phyloP scores from a whole-genome alignment of 1,140 invertebrate genomes.

The Drosophila triauraria region DNA sequence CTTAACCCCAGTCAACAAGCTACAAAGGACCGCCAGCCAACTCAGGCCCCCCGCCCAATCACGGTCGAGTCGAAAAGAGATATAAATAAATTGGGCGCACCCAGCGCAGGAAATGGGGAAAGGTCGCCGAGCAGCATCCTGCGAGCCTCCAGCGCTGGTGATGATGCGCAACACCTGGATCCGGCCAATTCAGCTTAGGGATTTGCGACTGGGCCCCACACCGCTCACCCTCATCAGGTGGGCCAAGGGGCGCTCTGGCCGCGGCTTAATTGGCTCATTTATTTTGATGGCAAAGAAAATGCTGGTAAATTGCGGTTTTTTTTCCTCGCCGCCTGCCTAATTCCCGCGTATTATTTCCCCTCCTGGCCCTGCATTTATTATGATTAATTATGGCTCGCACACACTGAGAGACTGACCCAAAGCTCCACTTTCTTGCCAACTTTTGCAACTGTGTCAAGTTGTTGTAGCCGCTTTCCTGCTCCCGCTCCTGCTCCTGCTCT shows the following conservation, averaged over 20 bases:
- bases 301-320: slow-evolving; percentile 68
- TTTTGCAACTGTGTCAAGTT: slow-evolving; percentile 76
- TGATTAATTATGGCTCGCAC: slow-evolving; percentile 73
- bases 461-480: slow-evolving; percentile 31
- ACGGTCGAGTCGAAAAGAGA: slow-evolving; percentile 1
- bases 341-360: slow-evolving; percentile 19
- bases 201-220: slow-evolving; percentile 26
- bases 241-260: slow-evolving; percentile 27
- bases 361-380: slow-evolving; percentile 68
- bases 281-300: slow-evolving; percentile 82
- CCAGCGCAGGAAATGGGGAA: slow-evolving; percentile 48
- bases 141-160: slow-evolving; percentile 34
- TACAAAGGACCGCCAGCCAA: neutral
- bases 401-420: slow-evolving; percentile 60
- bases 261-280: slow-evolving; percentile 80
- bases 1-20: slow-evolving; percentile 62
- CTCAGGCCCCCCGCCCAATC: neutral
- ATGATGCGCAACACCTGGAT: slow-evolving; percentile 71
- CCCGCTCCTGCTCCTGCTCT: slow-evolving; percentile 13
- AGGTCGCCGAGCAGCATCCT: neutral
- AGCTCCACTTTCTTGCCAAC: slow-evolving; percentile 76
- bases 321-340: slow-evolving; percentile 40
- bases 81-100: slow-evolving; percentile 65
- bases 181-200: slow-evolving; percentile 20
- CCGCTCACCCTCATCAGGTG: slow-evolving; percentile 62